Percentiles rank a stretch among this genome's conserved stretches.
Conservation (phyloP, 2,888 invertebrate genomes). For the Atherix ibis region DNA sequence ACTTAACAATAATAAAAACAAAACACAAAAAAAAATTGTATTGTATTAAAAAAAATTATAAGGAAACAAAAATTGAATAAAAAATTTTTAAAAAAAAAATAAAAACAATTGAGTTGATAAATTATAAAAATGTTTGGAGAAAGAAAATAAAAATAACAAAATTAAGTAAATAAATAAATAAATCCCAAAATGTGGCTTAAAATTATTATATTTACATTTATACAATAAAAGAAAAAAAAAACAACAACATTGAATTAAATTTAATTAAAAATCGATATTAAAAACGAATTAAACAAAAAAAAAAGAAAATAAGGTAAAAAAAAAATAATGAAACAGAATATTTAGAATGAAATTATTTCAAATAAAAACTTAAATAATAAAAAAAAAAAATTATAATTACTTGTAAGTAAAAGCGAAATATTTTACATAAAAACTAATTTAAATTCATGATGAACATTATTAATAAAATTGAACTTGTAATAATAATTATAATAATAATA, state of each 20-base stretch:
- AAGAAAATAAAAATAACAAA: neutral
- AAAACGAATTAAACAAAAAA: neutral
- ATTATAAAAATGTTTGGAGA: neutral
- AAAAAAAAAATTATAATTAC: no score
- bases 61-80: neutral
- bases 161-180: neutral
- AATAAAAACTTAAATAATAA: no score
- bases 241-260: neutral
- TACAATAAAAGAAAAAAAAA: neutral
- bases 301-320: neutral
- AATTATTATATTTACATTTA: constrained; percentile 1
- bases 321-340: neutral
- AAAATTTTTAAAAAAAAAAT: neutral
- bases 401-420: no score
- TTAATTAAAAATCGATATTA: neutral
- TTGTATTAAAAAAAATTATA: no score
- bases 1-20: neutral
- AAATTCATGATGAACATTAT: no score
- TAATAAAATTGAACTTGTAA: no score
- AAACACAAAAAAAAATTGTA: no score
- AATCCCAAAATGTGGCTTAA: constrained; percentile 6
- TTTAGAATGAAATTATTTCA: no score
- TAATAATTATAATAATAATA: no score
- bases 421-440: no score
- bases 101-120: neutral